Percentiles rank a stretch among this genome's conserved stretches.
Conservation (phyloP, 2,113 vertebrate species). For the Micronycteris hirsuta region DNA sequence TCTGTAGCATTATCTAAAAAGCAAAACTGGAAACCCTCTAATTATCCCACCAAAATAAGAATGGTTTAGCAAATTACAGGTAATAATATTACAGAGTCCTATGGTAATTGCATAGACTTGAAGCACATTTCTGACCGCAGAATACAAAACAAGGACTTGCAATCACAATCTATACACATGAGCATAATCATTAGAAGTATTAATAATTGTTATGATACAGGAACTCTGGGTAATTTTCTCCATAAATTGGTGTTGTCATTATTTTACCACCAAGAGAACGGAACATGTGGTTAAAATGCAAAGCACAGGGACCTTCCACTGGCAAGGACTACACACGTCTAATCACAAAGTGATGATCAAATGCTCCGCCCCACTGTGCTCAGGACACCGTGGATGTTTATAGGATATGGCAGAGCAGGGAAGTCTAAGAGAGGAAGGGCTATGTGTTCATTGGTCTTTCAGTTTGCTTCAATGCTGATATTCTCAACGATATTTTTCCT, state of each 20-base stretch:
- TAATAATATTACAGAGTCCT: conserved; percentile 6
- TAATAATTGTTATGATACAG: not conserved
- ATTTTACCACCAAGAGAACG: conserved; percentile 23
- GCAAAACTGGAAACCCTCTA: not conserved
- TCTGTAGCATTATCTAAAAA: not conserved
- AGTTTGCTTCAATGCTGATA: not conserved
- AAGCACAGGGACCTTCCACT: not conserved
- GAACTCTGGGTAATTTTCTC: not conserved
- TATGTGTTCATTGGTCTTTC: not conserved
- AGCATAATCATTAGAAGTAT: not conserved
- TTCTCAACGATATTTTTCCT: not conserved
- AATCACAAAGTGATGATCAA: not conserved
- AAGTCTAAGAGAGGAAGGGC: not conserved
- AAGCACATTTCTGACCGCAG: not conserved
- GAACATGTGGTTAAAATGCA: not conserved
- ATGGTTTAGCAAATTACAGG: not conserved
- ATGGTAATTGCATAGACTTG: not conserved
- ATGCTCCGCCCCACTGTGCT: not conserved
- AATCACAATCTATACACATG: not conserved
- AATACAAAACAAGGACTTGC: not conserved
- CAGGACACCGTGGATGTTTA: not conserved
- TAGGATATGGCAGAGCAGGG: not conserved
- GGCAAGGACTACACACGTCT: not conserved
- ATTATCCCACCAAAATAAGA: not conserved
- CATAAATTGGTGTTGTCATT: not conserved